phyloP scores from a whole-genome alignment of 2,113 vertebrate species.

The Donacobius atricapilla region DNA sequence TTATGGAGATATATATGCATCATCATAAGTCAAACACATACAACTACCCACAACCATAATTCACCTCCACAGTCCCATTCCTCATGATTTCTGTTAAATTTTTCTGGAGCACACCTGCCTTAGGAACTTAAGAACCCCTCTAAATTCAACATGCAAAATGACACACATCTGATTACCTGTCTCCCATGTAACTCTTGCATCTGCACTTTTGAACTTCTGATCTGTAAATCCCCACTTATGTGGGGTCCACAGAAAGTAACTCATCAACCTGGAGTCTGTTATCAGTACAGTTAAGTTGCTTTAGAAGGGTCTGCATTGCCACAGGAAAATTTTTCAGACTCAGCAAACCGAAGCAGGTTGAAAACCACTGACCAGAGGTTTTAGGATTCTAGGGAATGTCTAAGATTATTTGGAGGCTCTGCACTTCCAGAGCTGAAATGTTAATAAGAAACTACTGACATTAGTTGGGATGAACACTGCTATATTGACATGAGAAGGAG shows the following conservation, averaged over 20 bases:
- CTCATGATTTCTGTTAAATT: neutral
- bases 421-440: neutral
- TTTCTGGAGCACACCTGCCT: neutral
- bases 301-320: neutral
- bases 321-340: neutral
- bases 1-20: neutral
- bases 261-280: constrained; percentile 44
- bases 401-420: neutral
- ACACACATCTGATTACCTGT: neutral
- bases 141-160: neutral
- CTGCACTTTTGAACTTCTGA: constrained; percentile 56
- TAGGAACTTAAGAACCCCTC: neutral
- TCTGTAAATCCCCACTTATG: neutral
- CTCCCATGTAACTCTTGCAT: neutral
- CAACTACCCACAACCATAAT: neutral
- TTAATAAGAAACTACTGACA: neutral
- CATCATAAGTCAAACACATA: neutral
- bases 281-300: constrained; percentile 12
- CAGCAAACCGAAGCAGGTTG: neutral
- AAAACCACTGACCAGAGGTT: neutral
- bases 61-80: neutral
- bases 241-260: constrained; percentile 16
- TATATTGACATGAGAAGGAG: neutral
- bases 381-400: neutral
- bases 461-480: neutral